Base-by-base conservation (phyloP, 2,888 invertebrate genomes). In the Carpatolechia fugitivella region DNA sequence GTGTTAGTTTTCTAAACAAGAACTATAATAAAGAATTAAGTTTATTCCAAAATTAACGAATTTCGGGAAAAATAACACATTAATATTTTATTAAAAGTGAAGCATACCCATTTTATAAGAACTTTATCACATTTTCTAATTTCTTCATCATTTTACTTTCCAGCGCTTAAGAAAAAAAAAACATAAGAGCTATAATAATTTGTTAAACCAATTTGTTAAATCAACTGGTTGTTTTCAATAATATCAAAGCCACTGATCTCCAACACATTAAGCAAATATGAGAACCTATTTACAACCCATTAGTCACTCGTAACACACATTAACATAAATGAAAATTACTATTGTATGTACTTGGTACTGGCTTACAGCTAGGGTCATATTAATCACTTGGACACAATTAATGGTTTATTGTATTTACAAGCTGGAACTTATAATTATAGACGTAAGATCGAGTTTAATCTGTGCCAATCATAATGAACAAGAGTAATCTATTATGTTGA, bases 341-440 rank as follows among this genome's bases (percentile, higher is more conserved):
- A 20, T 44, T 44, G 44, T 24, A 29, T n/a, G 29, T 44, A 44
- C 24, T 13, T 13, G 38, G 3, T 18, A 31, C 20, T 10, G 18
- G 18, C 20, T 41, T 3, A 35, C 51, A 52, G 24, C 35, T 47
- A 10, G n/a, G 44, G 24, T 36, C 35, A 20, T 41, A 48, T 57
- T 54, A 57, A 57, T 57, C 57, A 47, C 20, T 36, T 10, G 14
- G 40, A 54, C 54, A 54, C 51, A 47, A 54, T 51, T 56, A 50
- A 54, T 56, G 56, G 54, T 54, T 50, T 53, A 56, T 56, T 53
- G 49, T 44, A 49, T 18, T 41, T 29, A 48, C 52, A 29, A 18
- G 52, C 29, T 31, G 31, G 10, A 38, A 40, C 30, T 44, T 53
- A 50, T 51, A 38, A 51, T 51, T 51, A 35, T 40, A 13, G 29